These are phyloP conservation scores for Phaethon lepturus DNA, from an alignment of 2,113 vertebrate species.

Conservation along the genomic window DNA sequence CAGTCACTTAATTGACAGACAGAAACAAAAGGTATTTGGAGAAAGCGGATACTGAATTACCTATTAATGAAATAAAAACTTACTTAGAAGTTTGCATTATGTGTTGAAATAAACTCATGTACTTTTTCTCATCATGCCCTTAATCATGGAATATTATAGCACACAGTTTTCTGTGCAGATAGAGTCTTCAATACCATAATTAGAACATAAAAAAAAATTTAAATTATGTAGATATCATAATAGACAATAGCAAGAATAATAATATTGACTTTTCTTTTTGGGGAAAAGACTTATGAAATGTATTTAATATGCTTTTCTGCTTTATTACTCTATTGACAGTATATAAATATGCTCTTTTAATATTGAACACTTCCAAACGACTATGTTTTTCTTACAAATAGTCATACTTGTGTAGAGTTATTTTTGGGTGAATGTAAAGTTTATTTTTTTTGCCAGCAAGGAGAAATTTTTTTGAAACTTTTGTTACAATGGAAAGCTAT, in stretches of 20 bases:
- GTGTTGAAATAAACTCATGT: not conserved
- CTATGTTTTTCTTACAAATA: not conserved
- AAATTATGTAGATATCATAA: not conserved
- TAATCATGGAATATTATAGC: not conserved
- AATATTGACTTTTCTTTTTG: not conserved
- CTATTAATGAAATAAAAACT: not conserved
- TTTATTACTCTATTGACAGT: not conserved
- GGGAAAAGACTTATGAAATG: accelerated
- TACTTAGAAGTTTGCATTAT: not conserved
- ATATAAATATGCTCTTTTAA: not conserved
- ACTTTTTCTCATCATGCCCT: not conserved
- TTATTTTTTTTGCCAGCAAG: not conserved
- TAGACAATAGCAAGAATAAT: not conserved
- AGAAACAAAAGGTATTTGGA: not conserved
- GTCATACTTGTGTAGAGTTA: not conserved
- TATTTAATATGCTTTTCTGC: not conserved
- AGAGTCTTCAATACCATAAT: not conserved
- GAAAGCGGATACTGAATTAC: not conserved
- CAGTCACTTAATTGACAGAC: not conserved
- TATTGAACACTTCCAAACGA: not conserved
- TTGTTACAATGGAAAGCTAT: not conserved
- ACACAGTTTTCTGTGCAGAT: not conserved
- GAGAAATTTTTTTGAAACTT: not conserved
- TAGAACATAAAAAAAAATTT: not conserved
- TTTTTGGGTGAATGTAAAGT: not conserved